Conservation (phyloP, 2,797 vertebrate genomes). For the Leptatherina wallacei region DNA sequence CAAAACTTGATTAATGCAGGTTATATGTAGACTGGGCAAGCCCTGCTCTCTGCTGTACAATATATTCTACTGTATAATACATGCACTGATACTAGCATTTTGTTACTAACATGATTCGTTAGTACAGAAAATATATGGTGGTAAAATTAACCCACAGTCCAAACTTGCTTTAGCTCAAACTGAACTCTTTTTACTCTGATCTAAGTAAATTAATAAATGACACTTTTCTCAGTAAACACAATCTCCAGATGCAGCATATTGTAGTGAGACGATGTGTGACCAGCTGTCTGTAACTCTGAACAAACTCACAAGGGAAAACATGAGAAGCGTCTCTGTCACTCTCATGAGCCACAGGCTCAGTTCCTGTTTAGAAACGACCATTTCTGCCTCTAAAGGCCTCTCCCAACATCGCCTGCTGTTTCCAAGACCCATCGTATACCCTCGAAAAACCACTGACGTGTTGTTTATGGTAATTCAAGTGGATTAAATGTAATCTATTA, state of each 20-base stretch:
- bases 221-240: conserved; percentile 38
- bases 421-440: conserved; percentile 38
- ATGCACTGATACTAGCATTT: neutral
- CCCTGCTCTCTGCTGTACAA: neutral
- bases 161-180: conserved; percentile 18
- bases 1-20: neutral
- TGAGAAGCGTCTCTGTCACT: conserved; percentile 52
- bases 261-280: conserved; percentile 54
- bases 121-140: neutral
- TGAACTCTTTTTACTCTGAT: conserved; percentile 23
- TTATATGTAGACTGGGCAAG: neutral
- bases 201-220: conserved; percentile 12
- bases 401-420: conserved; percentile 38
- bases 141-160: neutral
- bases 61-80: neutral
- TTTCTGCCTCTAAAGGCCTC: conserved; percentile 25
- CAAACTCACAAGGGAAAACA: conserved; percentile 52
- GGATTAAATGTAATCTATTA: conserved; percentile 45
- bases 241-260: conserved; percentile 36
- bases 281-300: conserved; percentile 50
- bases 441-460: conserved; percentile 30
- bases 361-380: conserved; percentile 53
- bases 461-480: conserved; percentile 52
- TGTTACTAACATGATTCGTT: neutral
- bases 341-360: conserved; percentile 51